Percentiles rank a stretch among this genome's conserved stretches.
Conservation (phyloP, 37 sponge, comb jelly and placozoan genomes). For the Hormiphora californensis region DNA sequence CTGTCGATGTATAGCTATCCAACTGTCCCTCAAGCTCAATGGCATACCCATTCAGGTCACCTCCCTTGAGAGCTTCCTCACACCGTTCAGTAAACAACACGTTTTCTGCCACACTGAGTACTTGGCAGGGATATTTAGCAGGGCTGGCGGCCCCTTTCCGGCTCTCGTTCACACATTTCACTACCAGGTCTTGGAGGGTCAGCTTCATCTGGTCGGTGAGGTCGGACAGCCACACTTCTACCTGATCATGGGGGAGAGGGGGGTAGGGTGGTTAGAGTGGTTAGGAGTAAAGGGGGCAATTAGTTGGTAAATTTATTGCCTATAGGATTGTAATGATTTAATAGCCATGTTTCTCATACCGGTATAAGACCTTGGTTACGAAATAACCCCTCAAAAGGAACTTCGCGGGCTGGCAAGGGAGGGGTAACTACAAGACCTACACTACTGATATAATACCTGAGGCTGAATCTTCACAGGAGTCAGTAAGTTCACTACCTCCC, state of each 20-base stretch:
- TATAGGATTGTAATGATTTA: no score
- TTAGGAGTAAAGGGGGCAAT: no score
- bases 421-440: no score
- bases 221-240: conserved; percentile 74
- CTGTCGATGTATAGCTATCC: conserved; percentile 70
- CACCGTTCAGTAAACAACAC: conserved; percentile 90
- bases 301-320: no score
- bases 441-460: no score
- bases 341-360: not conserved
- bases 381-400: no score
- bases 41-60: conserved; percentile 66
- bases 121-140: conserved; percentile 77
- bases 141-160: conserved; percentile 64
- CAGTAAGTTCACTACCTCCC: conserved; percentile 76
- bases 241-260: no score
- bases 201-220: conserved; percentile 84
- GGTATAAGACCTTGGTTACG: not conserved
- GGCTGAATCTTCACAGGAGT: conserved; percentile 63
- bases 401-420: no score
- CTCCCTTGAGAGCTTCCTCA: conserved; percentile 75
- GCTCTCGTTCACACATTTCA: conserved; percentile 62
- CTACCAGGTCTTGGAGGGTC: conserved; percentile 72
- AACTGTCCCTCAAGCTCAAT: conserved; percentile 88
- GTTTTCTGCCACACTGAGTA: conserved; percentile 82
- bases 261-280: no score